phyloP scores from a whole-genome alignment of 1,140 invertebrate species.

The Trichonephila inaurata region DNA sequence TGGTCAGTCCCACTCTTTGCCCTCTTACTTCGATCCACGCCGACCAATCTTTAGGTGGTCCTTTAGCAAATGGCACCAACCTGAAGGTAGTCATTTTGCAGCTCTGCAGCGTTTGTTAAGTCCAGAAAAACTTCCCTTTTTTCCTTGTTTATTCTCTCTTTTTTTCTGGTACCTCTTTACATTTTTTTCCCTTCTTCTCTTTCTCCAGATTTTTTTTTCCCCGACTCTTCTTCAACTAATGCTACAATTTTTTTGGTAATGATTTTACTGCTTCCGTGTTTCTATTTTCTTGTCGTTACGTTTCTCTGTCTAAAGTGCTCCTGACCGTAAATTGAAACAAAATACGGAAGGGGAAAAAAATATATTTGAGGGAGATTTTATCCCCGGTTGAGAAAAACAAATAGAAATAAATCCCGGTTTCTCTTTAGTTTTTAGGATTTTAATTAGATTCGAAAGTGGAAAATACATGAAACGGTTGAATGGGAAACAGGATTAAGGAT shows the following conservation, averaged over 20 bases:
- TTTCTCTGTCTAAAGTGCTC: slow-evolving; percentile 48
- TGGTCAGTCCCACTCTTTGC: slow-evolving; percentile 53
- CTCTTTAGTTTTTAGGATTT: slow-evolving; percentile 1
- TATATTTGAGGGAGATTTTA: background rate
- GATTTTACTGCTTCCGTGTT: slow-evolving; percentile 44
- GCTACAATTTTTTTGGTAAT: slow-evolving; percentile 31
- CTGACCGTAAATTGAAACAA: slow-evolving; percentile 57
- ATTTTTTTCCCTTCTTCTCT: background rate
- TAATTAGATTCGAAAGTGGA: slow-evolving; percentile 44
- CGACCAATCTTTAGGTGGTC: slow-evolving; percentile 59
- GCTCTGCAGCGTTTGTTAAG: slow-evolving; percentile 51
- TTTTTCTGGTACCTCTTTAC: background rate
- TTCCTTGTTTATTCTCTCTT: background rate
- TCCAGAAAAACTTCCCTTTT: slow-evolving; percentile 41
- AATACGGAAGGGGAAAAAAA: background rate
- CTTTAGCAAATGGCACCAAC: slow-evolving; percentile 72
- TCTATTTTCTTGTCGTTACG: slow-evolving; percentile 67
- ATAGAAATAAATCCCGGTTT: slow-evolving; percentile 37
- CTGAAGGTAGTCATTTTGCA: slow-evolving; percentile 70
- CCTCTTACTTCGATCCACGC: slow-evolving; percentile 9
- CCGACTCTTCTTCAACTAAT: slow-evolving; percentile 27
- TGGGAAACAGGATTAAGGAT: background rate
- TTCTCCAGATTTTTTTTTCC: slow-evolving; percentile 18
- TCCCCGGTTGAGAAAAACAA: background rate
- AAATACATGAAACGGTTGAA: slow-evolving; percentile 7